Evolutionary conservation across 2,888 invertebrate genomes (phyloP).

Genomic region (Macrophya alboannulata): DNA sequence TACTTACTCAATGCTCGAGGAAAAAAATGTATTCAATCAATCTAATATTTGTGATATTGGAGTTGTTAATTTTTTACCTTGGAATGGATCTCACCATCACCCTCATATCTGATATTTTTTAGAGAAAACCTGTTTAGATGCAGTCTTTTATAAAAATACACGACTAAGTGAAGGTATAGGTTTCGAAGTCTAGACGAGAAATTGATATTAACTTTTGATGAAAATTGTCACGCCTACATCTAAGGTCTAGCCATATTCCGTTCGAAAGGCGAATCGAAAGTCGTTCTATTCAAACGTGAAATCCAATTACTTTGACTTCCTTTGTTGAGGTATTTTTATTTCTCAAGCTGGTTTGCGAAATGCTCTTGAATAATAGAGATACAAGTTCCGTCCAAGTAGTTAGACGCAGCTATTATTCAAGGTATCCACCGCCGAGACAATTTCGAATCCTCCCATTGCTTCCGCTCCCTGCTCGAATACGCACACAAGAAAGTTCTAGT

Average conservation of each 20-base stretch:
- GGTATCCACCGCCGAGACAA: conserved; percentile 46
- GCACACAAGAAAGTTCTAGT: conserved; percentile 51
- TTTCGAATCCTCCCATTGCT: conserved; percentile 54
- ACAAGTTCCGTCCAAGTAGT: conserved; percentile 27
- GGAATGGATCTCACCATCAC: not conserved
- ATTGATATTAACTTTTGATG: not conserved
- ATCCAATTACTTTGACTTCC: conserved; percentile 23
- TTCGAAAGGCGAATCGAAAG: not conserved
- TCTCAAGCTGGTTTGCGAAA: conserved; percentile 24
- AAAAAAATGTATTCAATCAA: not conserved
- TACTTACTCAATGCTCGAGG: not conserved
- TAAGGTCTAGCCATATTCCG: conserved; percentile 21
- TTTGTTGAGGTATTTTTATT: conserved; percentile 29
- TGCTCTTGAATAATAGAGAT: conserved; percentile 33
- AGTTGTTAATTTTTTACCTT: conserved; percentile 13
- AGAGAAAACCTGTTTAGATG: not conserved
- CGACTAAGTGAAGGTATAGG: not conserved
- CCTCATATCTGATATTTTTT: not conserved
- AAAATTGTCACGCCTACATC: conserved; percentile 22
- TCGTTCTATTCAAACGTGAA: conserved; percentile 29
- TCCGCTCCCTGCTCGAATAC: conserved; percentile 14
- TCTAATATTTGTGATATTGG: not conserved
- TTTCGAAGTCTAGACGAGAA: conserved; percentile 28
- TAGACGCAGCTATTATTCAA: conserved; percentile 48
- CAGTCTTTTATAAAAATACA: not conserved